Evolutionary conservation across 2,888 invertebrate species (phyloP).

Genomic region (Polia nebulosa): DNA sequence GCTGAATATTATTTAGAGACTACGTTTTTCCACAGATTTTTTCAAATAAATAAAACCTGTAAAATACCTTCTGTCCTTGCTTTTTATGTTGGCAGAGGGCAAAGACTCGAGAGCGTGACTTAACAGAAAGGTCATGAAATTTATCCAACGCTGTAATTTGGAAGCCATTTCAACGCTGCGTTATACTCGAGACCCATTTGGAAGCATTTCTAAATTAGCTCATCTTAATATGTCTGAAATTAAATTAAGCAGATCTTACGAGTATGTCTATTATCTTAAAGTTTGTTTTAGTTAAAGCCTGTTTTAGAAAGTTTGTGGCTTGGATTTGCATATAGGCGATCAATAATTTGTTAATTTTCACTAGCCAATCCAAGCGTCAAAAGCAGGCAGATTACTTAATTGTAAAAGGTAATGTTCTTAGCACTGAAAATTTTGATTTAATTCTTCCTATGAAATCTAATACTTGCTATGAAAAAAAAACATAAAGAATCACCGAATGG

Average conservation of each 20-base stretch:
- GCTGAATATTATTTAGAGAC: too few species aligned
- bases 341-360: neutral
- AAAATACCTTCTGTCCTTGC: neutral
- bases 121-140: conserved; percentile 66
- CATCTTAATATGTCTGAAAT: conserved; percentile 35
- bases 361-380: neutral
- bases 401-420: neutral
- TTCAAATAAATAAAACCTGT: neutral
- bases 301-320: neutral
- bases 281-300: conserved; percentile 13
- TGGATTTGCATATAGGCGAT: neutral
- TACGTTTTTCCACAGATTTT: too few species aligned
- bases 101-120: conserved; percentile 47
- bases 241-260: conserved; percentile 21
- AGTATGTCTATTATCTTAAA: conserved; percentile 7
- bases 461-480: too few species aligned
- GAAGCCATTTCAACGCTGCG: conserved; percentile 62
- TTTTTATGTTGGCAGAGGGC: conserved; percentile 30
- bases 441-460: too few species aligned
- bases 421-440: neutral
- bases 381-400: too few species aligned
- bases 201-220: conserved; percentile 45
- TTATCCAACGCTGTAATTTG: conserved; percentile 70
- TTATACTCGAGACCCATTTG: conserved; percentile 48
- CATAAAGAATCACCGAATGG: too few species aligned